Evolutionary conservation across 2,113 vertebrate species (phyloP).

Genomic region (Corvus cornix): DNA sequence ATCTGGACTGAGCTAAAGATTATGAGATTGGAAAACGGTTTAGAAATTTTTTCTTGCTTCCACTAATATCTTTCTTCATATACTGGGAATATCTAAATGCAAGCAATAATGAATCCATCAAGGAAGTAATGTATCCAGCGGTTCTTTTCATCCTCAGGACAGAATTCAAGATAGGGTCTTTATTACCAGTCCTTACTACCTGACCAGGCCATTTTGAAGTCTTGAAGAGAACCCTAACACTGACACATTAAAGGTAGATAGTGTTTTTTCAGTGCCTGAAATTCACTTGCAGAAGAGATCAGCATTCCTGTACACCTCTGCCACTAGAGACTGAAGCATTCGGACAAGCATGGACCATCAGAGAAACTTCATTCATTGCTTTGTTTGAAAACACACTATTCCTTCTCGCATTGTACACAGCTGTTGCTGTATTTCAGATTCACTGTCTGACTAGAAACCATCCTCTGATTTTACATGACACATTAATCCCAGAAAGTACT

Average conservation of each 20-base stretch:
- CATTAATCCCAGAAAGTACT: neutral
- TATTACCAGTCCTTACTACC: neutral
- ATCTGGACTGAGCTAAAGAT: neutral
- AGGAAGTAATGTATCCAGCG: neutral
- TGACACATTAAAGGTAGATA: neutral
- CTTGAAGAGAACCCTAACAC: neutral
- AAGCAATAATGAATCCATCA: neutral
- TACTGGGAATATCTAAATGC: neutral
- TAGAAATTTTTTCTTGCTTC: neutral
- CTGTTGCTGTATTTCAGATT: neutral
- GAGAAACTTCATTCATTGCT: neutral
- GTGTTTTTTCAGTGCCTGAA: neutral
- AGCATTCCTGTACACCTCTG: neutral
- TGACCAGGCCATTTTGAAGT: neutral
- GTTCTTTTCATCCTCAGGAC: neutral
- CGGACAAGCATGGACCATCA: neutral
- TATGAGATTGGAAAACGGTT: neutral
- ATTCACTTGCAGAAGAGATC: neutral
- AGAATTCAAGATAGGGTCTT: neutral
- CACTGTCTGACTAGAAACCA: neutral
- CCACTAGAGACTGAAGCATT: neutral
- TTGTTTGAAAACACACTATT: neutral
- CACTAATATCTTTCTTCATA: neutral
- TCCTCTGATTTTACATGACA: neutral
- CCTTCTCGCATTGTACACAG: neutral